Evolutionary conservation across 2,797 vertebrate species (phyloP), one percentile per base, ranked within the genome.

Genomic region (Platyrinchus mystaceus): DNA sequence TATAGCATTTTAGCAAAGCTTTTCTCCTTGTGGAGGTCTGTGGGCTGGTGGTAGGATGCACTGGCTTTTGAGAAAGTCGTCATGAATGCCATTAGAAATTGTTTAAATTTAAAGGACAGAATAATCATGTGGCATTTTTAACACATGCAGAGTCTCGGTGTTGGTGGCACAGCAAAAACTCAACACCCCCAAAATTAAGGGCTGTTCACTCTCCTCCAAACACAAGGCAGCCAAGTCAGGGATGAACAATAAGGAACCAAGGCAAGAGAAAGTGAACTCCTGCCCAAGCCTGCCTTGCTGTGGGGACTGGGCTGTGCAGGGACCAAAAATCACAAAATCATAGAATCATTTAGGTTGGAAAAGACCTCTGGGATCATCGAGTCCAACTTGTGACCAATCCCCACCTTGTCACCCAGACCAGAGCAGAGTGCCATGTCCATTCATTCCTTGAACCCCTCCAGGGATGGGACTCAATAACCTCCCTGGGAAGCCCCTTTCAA

Each of bases 11-110:
- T 30, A 64, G 87, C 32, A 14, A 46, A 73, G 53, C 49, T 92
- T 83, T 85, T 37, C 26, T 82, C 24, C 87, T 58, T 1, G 56
- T 13, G 20, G 73, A 47, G 53, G 52, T 66, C 73, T 21, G 94
- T 90, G 92, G 90, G 94, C 50, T 90, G 92, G 17, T 68, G 55
- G 43, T 53, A 84, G 95, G 92, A 85, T 37, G 95, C 23, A 46
- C 5, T 39, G 70, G 93, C 75, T 93, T 84, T 53, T 26, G 49
- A 77, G 87, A 77, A 60, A 69, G 64, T 63, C 28, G 3, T 84
- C 64, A 50, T 8, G 75, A 84, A 75, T 92, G 86, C 87, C 90
- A 80, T 74, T 76, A 85, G 94, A 49, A 87, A 91, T 53, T 3
- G 6, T 49, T 91, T 39, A 28, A 10, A 30, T 71, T 63, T 60